Conservation (phyloP, 1,140 invertebrate genomes). For the Rhyzopertha dominica region DNA sequence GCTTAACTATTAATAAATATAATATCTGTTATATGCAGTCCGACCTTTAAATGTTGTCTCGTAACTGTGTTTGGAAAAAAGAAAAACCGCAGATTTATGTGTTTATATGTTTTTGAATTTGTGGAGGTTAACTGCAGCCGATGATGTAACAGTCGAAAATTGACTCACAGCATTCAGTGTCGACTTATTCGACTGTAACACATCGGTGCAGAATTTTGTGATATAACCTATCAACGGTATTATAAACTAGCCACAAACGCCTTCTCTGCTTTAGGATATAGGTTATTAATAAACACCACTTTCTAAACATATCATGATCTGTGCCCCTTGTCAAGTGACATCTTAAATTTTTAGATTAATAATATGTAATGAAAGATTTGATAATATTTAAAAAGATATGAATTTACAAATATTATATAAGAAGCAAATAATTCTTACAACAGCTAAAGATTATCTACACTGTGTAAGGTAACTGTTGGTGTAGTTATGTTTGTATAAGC, state of each 20-base stretch:
- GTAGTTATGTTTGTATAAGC: no score
- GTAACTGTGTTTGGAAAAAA: constrained; percentile 35
- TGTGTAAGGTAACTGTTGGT: no score
- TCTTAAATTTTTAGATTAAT: constrained; percentile 48
- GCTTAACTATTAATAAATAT: constrained; percentile 44
- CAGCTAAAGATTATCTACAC: constrained; percentile 21
- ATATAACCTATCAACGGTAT: constrained; percentile 45
- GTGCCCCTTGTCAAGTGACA: constrained; percentile 49
- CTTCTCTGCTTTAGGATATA: constrained; percentile 48
- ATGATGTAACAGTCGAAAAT: no score
- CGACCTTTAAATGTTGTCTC: constrained; percentile 46
- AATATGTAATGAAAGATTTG: constrained; percentile 44
- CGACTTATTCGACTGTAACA: no score
- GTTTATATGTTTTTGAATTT: constrained; percentile 34
- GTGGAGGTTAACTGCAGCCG: constrained; percentile 31
- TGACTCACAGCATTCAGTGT: no score
- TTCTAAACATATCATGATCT: constrained; percentile 51
- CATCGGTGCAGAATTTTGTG: constrained; percentile 38
- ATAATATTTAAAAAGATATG: constrained; percentile 45
- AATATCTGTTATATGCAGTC: constrained; percentile 47
- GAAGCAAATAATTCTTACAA: constrained; percentile 25
- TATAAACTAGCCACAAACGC: constrained; percentile 47
- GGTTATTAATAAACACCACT: constrained; percentile 46
- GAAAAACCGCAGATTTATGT: constrained; percentile 28
- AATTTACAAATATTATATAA: constrained; percentile 39